Conservation (phyloP, 2,888 invertebrate species). For the Prosopocoilus inquinatus region DNA sequence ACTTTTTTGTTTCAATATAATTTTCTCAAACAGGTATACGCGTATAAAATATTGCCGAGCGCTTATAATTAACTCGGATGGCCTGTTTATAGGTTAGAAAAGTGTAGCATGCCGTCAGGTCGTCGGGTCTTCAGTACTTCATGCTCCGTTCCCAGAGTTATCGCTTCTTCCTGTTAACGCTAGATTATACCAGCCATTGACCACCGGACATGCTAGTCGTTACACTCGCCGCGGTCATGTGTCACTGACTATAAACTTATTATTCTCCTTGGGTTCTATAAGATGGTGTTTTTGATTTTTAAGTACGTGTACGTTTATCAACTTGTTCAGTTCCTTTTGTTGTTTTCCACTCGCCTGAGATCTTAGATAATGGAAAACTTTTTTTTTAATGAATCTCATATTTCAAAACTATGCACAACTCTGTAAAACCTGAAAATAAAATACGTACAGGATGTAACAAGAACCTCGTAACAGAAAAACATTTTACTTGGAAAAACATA, state of each 20-base stretch:
- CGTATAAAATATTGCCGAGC: neutral
- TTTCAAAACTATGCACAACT: too few species aligned
- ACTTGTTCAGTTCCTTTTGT: too few species aligned
- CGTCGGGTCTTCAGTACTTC: constrained; percentile 22
- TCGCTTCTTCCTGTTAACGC: constrained; percentile 43
- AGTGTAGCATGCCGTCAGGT: neutral
- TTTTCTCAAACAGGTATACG: constrained; percentile 1
- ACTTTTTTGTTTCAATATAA: neutral
- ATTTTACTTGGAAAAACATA: too few species aligned
- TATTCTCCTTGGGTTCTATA: constrained; percentile 34
- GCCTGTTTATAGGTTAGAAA: constrained; percentile 7
- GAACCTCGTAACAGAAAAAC: too few species aligned
- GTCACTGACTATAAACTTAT: constrained; percentile 35
- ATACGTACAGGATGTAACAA: too few species aligned
- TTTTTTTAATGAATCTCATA: too few species aligned
- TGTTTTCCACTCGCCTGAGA: neutral
- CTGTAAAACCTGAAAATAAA: too few species aligned
- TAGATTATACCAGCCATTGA: constrained; percentile 41
- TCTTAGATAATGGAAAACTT: too few species aligned
- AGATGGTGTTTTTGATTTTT: constrained; percentile 19
- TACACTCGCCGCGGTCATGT: constrained; percentile 38
- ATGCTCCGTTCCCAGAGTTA: constrained; percentile 39
- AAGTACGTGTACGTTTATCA: too few species aligned
- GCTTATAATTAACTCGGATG: neutral
- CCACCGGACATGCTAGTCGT: constrained; percentile 42